Base-by-base conservation (phyloP, 53 echinoderm and acorn worm species). In the Actinopyga echinites region DNA sequence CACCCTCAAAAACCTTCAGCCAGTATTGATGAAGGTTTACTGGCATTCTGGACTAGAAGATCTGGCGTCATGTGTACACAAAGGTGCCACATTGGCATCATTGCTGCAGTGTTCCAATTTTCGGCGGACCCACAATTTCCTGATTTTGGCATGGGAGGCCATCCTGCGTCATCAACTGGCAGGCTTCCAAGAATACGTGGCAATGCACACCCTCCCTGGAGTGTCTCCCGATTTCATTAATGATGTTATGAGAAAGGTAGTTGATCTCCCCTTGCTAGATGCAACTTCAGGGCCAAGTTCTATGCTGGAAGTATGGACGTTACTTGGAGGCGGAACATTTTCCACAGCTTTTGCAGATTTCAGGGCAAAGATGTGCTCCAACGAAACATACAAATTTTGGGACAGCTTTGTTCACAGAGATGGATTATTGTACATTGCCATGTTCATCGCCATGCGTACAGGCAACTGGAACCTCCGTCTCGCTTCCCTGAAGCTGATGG, bases 21-120 rank as follows among this genome's bases (percentile, higher is more conserved):
- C 83, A 28, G 87, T 82, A 20, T 31, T 87, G 7, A 87, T 82
- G 87, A 86, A 86, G 69, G 53, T 87, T 8, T 87, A 82, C 30
- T 87, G 87, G 83, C 82, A 88, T 74, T 83, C 88, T 30, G 88
- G 88, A 7, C 52, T 87, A 19, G 13, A 61, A 20, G 54, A 75
- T 2, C 19, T 88, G 15, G 88, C 83, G 31, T 21, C 60, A 37
- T 58, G 29, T n/a, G 69, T 68, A n/a, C 75, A 88, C 36, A 88
- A 83, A 62, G 74, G 77, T 17, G 87, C 82, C 29, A 82, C 82
- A 6, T 22, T 74, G 11, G 73, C 42, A 25, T 82, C 83, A 22
- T 33, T 87, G 13, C 56, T 71, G 25, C 7, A 23, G 25, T 75
- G 83, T n/a, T 25, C 73, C 55, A 67, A 83, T 52, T 87, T 87